phyloP scores from a whole-genome alignment of 2,888 invertebrate species.

The Drosophila barbarae region DNA sequence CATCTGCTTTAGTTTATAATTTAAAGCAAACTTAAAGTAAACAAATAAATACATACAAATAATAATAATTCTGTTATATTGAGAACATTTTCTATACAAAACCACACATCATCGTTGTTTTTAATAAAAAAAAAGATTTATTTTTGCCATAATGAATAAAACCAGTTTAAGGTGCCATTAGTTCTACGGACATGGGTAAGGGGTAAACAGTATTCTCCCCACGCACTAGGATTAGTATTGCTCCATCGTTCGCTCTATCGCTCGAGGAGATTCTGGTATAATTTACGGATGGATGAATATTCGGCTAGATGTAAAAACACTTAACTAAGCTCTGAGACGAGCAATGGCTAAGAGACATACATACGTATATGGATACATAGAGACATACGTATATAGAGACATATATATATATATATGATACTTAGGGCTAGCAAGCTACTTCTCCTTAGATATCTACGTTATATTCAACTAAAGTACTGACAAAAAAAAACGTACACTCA shows the following conservation, averaged over 20 bases:
- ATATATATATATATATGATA: slow-evolving; percentile 14
- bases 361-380: background rate
- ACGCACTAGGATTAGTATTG: slow-evolving; percentile 12
- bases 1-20: too few relatives aligned
- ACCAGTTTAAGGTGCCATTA: slow-evolving; percentile 37
- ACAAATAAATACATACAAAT: too few relatives aligned
- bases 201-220: slow-evolving; percentile 10
- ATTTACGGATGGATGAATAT: slow-evolving; percentile 14
- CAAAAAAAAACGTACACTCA: slow-evolving; percentile 61
- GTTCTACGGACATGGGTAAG: slow-evolving; percentile 30
- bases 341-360: slow-evolving; percentile 7
- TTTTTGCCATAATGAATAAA: slow-evolving; percentile 41
- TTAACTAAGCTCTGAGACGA: slow-evolving; percentile 35
- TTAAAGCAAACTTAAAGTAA: too few relatives aligned
- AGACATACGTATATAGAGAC: background rate
- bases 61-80: background rate
- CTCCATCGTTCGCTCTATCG: background rate
- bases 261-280: slow-evolving; percentile 6
- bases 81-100: background rate
- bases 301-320: slow-evolving; percentile 55
- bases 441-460: slow-evolving; percentile 37
- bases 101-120: background rate
- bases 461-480: slow-evolving; percentile 48
- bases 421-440: slow-evolving; percentile 59
- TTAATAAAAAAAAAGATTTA: slow-evolving; percentile 41